These are phyloP conservation scores for Falco punctatus DNA, from an alignment of 2,113 vertebrate genomes.

Conservation along the genomic window DNA sequence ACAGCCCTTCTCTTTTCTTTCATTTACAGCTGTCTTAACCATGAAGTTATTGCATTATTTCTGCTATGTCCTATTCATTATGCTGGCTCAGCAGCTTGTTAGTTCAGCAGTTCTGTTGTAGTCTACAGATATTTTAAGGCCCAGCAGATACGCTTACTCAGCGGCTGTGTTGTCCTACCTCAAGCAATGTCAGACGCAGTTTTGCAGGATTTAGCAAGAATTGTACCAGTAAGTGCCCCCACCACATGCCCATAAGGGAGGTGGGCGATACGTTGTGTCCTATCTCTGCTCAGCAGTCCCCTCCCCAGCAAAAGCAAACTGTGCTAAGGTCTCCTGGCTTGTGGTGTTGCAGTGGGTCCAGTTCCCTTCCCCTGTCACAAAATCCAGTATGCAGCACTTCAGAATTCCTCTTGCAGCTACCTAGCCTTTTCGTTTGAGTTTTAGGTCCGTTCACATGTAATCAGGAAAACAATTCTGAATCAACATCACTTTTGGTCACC, in stretches of 20 bases:
- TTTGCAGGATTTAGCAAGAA: conserved; percentile 32
- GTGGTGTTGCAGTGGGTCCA: not conserved
- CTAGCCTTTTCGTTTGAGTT: not conserved
- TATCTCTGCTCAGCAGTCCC: not conserved
- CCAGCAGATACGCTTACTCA: conserved; percentile 1
- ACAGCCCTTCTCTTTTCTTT: not conserved
- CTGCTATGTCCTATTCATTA: conserved; percentile 33
- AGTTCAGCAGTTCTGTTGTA: conserved; percentile 23
- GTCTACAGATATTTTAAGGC: conserved; percentile 32
- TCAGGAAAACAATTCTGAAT: not conserved
- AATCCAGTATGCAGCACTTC: not conserved
- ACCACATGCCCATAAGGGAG: not conserved
- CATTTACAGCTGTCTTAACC: not conserved
- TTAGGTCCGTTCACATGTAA: not conserved
- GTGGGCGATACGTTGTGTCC: not conserved
- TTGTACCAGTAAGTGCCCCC: not conserved
- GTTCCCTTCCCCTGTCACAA: not conserved
- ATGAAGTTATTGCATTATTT: not conserved
- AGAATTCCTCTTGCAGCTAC: not conserved
- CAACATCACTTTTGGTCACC: not conserved
- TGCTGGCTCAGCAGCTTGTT: conserved; percentile 50
- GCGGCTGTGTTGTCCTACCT: not conserved
- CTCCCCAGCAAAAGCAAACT: not conserved
- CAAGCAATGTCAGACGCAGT: conserved; percentile 1
- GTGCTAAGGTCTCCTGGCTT: not conserved